A percentile compares a stretch with the other conserved stretches of the same genome.
Evolutionary conservation across 2,888 invertebrate species (phyloP).

Genomic region (Torymus auratus): DNA sequence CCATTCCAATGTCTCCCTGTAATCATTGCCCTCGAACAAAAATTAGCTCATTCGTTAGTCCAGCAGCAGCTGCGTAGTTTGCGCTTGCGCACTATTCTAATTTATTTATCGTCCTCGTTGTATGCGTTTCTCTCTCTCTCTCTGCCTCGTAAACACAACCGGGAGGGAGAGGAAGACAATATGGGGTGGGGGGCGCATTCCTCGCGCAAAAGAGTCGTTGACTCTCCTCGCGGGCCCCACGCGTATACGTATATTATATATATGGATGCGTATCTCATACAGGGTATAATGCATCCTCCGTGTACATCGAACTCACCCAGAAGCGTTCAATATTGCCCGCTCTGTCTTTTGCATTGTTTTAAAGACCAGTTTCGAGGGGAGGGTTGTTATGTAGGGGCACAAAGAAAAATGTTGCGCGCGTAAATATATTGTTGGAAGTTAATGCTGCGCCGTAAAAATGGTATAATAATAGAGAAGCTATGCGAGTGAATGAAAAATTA

Average conservation of each 20-base stretch:
- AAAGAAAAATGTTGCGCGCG: too few species aligned
- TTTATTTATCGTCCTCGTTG: slow-evolving; percentile 7
- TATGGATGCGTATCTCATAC: slow-evolving; percentile 42
- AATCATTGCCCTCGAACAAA: too few species aligned
- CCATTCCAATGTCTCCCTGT: too few species aligned
- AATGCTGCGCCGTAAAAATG: too few species aligned
- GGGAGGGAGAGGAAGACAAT: neutral
- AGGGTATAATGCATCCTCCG: neutral
- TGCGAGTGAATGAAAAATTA: too few species aligned
- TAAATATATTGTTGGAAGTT: too few species aligned
- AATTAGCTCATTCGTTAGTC: neutral
- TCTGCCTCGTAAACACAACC: neutral
- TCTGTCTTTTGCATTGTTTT: neutral
- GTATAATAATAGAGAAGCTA: too few species aligned
- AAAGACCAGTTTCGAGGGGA: neutral
- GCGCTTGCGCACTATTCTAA: neutral
- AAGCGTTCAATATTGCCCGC: neutral
- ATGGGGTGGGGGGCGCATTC: neutral
- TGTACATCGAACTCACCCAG: neutral
- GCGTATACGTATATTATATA: neutral
- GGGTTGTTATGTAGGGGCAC: too few species aligned
- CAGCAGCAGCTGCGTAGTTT: neutral
- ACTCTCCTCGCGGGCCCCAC: slow-evolving; percentile 7
- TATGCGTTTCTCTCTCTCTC: neutral
- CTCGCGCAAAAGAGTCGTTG: slow-evolving; percentile 27